Evolutionary conservation across 53 echinoderm and acorn worm species (phyloP), one percentile per base, ranked within the genome.

Genomic region (Arbacia lixula): DNA sequence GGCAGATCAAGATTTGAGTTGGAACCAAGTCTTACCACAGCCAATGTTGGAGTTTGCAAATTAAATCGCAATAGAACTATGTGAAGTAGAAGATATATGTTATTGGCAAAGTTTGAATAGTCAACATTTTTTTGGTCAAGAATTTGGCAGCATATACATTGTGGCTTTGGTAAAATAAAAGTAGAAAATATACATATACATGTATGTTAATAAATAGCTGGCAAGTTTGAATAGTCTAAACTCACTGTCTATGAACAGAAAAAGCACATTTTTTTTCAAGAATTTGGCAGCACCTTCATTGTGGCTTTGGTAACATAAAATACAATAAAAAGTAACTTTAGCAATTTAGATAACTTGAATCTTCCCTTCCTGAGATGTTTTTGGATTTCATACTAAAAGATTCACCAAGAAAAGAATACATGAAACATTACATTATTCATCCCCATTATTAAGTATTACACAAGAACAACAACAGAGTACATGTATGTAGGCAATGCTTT

Each of bases 1-100:
- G 60, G 60, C 60, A 60, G 60, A 60, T 60, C 60, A 60, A 60
- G 60, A 60, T 60, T 60, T 60, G 60, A 60, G 60, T 60, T 60
- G 60, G 60, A 60, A 60, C 60, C 60, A 31, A 60, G 60, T 60
- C 5, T 60, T 60, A 60, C 60, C 60, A 60, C 60, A 60, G 60
- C 60, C 60, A 60, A 60, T 60, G 60, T 60, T 60, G 60, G 60
- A 60, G 28, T 60, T 60, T 60, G 60, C 60, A 60, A 60, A 60
- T 60, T 60, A 60, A 60, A 60, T 60, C 60, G 60, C 60, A 60
- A 60, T 60, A 60, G 31, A 60, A 60, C 60, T 60, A 60, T 60
- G 60, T 60, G 28, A 60, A 60, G 60, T 60, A 60, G 60, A 60
- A 60, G 60, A 60, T 60, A 60, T 60, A 60, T 60, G 60, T 60